A percentile compares a stretch with the other conserved stretches of the same genome.
phyloP scores from a whole-genome alignment of 2,113 vertebrate species.

The Puma concolor region DNA sequence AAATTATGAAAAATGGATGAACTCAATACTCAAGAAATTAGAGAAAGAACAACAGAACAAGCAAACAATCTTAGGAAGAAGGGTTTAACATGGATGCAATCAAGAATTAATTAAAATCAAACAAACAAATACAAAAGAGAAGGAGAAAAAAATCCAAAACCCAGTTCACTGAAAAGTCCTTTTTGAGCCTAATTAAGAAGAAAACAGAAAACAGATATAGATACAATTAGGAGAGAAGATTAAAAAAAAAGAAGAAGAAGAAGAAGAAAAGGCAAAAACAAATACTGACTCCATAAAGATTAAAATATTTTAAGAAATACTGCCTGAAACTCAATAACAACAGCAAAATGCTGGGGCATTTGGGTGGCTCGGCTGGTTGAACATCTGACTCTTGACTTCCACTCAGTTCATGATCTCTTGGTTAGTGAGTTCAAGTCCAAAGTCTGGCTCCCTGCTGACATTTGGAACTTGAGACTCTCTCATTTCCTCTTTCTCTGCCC shows the following conservation, averaged over 20 bases:
- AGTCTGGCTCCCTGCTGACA: no score
- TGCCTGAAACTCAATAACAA: background rate
- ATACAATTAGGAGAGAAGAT: background rate
- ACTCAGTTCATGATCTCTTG: no score
- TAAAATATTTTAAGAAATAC: background rate
- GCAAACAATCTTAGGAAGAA: background rate
- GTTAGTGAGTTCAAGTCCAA: no score
- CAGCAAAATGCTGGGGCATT: background rate
- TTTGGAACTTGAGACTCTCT: no score
- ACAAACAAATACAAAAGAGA: background rate
- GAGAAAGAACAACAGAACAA: conserved; percentile 35
- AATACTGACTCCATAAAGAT: background rate
- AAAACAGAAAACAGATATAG: conserved; percentile 19
- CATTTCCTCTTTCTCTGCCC: no score
- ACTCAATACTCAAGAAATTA: background rate
- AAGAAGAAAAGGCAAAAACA: background rate
- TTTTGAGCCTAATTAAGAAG: background rate
- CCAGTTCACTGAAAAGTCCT: background rate
- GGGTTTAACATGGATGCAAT: background rate
- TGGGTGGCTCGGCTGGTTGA: no score
- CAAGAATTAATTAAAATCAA: conserved; percentile 61
- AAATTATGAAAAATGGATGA: background rate
- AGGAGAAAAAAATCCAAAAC: background rate
- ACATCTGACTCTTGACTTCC: no score
- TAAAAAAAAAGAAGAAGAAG: background rate